Evolutionary conservation across 1,140 invertebrate species (phyloP).

Genomic region (Zaprionus gabonicus): DNA sequence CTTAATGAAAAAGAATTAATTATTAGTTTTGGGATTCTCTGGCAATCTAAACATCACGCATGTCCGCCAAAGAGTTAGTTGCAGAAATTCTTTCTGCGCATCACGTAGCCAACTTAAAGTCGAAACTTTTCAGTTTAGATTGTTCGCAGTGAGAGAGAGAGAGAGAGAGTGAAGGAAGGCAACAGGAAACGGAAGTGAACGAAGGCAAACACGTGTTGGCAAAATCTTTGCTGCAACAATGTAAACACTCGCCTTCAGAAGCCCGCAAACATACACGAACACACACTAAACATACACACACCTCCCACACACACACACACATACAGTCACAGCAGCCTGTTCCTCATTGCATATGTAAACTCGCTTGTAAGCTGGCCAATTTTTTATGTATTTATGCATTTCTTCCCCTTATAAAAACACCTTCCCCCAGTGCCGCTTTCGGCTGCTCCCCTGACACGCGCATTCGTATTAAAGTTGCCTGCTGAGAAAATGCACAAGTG

Average conservation of each 20-base stretch:
- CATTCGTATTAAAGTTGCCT: conserved; percentile 62
- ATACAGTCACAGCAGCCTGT: background rate
- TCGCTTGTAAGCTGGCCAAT: conserved; percentile 78
- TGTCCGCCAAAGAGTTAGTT: background rate
- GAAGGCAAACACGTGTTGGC: conserved; percentile 76
- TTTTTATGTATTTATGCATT: conserved; percentile 82
- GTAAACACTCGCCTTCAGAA: conserved; percentile 52
- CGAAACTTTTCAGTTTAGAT: conserved; percentile 32
- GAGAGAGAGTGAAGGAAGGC: background rate
- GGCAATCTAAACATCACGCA: background rate
- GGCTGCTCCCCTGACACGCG: background rate
- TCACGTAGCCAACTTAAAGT: conserved; percentile 51
- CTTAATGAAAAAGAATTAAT: no score
- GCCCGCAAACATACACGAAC: conserved; percentile 15
- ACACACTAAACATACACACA: conserved; percentile 19
- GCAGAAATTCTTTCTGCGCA: conserved; percentile 9
- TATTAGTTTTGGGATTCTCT: background rate
- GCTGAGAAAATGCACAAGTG: conserved; percentile 63
- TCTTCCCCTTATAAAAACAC: conserved; percentile 49
- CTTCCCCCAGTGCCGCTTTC: conserved; percentile 3
- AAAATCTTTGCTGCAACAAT: conserved; percentile 73
- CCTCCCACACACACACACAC: conserved; percentile 15
- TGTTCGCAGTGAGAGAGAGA: conserved; percentile 11
- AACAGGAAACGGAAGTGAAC: conserved; percentile 65
- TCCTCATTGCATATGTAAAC: conserved; percentile 73